Conservation (phyloP, 2,888 invertebrate species). For the Drosophila lutescens region DNA sequence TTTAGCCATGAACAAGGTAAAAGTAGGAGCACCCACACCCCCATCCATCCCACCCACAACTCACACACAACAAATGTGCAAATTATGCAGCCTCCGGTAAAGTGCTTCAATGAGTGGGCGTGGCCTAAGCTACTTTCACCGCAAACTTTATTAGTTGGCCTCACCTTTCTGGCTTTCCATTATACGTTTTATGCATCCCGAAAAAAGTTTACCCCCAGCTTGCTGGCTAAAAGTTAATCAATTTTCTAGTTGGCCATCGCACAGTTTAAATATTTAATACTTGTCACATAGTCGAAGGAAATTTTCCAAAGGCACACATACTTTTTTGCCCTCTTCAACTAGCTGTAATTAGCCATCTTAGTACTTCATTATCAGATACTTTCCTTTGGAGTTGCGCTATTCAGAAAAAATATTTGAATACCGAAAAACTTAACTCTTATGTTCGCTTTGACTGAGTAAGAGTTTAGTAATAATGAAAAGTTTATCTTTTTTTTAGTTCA, state of each 20-base stretch:
- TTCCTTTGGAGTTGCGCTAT: too few relatives aligned
- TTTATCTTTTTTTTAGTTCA: slow-evolving; percentile 32
- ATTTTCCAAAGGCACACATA: slow-evolving; percentile 12
- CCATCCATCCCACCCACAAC: slow-evolving; percentile 9
- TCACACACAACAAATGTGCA: slow-evolving; percentile 56
- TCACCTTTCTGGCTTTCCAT: slow-evolving; percentile 66
- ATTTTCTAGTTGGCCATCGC: slow-evolving; percentile 51
- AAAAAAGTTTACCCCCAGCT: slow-evolving; percentile 43
- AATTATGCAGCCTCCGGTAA: slow-evolving; percentile 56
- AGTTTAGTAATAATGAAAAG: slow-evolving; percentile 30
- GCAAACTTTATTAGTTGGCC: slow-evolving; percentile 70
- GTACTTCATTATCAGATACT: slow-evolving; percentile 32
- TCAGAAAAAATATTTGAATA: slow-evolving; percentile 4
- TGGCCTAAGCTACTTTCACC: slow-evolving; percentile 65
- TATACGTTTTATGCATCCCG: slow-evolving; percentile 33
- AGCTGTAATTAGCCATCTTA: slow-evolving; percentile 54
- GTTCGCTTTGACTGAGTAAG: slow-evolving; percentile 26
- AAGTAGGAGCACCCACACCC: background rate
- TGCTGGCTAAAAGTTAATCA: slow-evolving; percentile 60
- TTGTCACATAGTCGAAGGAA: slow-evolving; percentile 24
- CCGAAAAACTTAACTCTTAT: slow-evolving; percentile 22
- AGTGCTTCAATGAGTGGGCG: slow-evolving; percentile 41
- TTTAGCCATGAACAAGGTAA: slow-evolving; percentile 50
- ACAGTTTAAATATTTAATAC: slow-evolving; percentile 65
- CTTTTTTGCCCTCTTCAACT: slow-evolving; percentile 8